Percentiles rank a stretch among this genome's conserved stretches.
Evolutionary conservation across 2,113 vertebrate species (phyloP).

Genomic region (Conger conger): DNA sequence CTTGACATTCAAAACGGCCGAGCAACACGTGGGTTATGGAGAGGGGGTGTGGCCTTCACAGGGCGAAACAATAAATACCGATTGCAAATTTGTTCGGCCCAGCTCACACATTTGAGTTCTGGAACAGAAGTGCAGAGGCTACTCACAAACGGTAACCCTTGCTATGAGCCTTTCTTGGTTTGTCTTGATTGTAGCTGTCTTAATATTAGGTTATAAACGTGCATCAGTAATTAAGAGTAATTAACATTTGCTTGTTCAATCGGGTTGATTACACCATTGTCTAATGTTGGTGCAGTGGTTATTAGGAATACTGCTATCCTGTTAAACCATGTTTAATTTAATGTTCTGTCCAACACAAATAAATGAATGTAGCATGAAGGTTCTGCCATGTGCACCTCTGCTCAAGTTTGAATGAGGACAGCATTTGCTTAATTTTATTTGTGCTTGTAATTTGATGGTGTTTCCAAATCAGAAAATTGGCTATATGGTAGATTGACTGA

Average conservation of each 20-base stretch:
- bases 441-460: background rate
- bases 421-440: background rate
- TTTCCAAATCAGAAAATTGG: background rate
- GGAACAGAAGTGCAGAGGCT: slow-evolving; percentile 47
- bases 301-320: background rate
- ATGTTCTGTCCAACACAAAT: background rate
- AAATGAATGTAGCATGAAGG: background rate
- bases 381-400: background rate
- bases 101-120: slow-evolving; percentile 65
- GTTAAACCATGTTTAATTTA: background rate
- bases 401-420: background rate
- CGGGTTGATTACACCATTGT: background rate
- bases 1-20: slow-evolving; percentile 69
- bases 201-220: background rate
- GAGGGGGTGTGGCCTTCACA: slow-evolving; percentile 50
- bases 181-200: background rate
- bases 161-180: background rate
- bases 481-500: background rate
- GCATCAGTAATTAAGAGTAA: background rate
- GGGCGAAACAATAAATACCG: slow-evolving; percentile 55
- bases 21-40: slow-evolving; percentile 11
- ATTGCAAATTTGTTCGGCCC: slow-evolving; percentile 28
- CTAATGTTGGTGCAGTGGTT: background rate
- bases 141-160: slow-evolving; percentile 69
- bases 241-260: background rate